Conservation (phyloP, 1,140 invertebrate genomes). For the Drosophila teissieri region DNA sequence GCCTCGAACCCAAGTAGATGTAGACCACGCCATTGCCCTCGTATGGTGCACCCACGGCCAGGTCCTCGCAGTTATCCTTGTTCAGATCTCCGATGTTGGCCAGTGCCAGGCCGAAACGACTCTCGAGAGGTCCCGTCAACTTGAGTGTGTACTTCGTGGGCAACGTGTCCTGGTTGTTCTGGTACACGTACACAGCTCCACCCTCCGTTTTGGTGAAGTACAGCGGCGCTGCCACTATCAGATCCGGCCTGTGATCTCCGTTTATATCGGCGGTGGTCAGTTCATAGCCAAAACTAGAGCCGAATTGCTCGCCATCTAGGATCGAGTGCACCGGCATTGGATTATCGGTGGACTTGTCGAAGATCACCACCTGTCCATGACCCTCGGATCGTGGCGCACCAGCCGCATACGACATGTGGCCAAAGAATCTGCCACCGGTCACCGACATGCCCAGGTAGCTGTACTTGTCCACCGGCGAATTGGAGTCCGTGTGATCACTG, state of each 20-base stretch:
- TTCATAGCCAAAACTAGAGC: conserved; percentile 95
- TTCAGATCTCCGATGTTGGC: conserved; percentile 95
- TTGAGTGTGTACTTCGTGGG: conserved; percentile 87
- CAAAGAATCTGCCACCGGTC: conserved; percentile 91
- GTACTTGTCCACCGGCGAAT: conserved; percentile 93
- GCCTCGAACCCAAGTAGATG: conserved; percentile 92
- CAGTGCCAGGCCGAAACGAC: conserved; percentile 94
- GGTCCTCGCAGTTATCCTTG: conserved; percentile 94
- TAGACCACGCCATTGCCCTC: conserved; percentile 94
- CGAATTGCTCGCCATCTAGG: conserved; percentile 93
- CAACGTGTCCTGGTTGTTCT: conserved; percentile 87
- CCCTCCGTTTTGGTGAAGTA: conserved; percentile 92
- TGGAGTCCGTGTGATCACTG: conserved; percentile 88
- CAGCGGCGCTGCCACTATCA: conserved; percentile 96
- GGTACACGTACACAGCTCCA: conserved; percentile 96
- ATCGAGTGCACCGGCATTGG: conserved; percentile 88
- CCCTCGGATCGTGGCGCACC: conserved; percentile 94
- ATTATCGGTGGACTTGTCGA: conserved; percentile 87
- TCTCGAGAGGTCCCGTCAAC: conserved; percentile 90
- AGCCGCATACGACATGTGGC: conserved; percentile 89
- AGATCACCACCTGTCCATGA: conserved; percentile 94
- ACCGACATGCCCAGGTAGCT: conserved; percentile 95
- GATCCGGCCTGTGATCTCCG: conserved; percentile 93
- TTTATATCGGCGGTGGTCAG: conserved; percentile 93
- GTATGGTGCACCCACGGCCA: conserved; percentile 96